Evolutionary conservation across 2,113 vertebrate species (phyloP), one percentile per base, ranked within the genome.

Genomic region (Ctenomys sociabilis): DNA sequence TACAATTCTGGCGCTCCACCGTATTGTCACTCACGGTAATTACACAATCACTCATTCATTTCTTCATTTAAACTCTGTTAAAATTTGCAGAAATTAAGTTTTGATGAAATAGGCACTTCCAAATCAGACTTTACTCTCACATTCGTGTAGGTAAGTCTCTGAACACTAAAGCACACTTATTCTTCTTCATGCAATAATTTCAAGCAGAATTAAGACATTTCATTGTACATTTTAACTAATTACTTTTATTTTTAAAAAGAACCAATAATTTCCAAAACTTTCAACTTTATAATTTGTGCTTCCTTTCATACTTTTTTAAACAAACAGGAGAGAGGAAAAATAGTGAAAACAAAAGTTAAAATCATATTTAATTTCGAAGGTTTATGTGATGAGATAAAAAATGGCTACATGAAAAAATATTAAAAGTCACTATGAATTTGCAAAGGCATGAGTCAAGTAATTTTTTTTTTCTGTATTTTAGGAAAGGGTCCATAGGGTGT

Each of bases 51-150:
- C 63, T 86, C 90, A 88, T 85, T 88, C 43, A 85, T 86, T 91
- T 32, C 75, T 96, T 89, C n/a, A 87, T 52, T 85, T 94, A 81
- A 93, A 26, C 80, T 95, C 95, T 52, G 19, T 91, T 89, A 59
- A 66, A 92, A 86, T 72, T 87, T 86, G 17, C 37, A 94, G 95
- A 75, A 95, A 87, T 10, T 81, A 21, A 5, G 7, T 84, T 89
- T 88, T 81, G n/a, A 86, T 49, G 93, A 93, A 95, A 88, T 17
- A 91, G 4, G 2, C 28, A 37, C 64, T 88, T 85, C 90, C 24
- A 88, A 94, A 66, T 70, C 35, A 63, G 40, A 81, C 85, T 59
- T 88, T 88, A 52, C 54, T 96, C 35, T 93, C 21, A 78, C 26
- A 37, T 83, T 95, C 93, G 83, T 68, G 87, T 90, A 81, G 94